Evolutionary conservation across 2,113 vertebrate genomes (phyloP).

Genomic region (Campylorhamphus procurvoides): DNA sequence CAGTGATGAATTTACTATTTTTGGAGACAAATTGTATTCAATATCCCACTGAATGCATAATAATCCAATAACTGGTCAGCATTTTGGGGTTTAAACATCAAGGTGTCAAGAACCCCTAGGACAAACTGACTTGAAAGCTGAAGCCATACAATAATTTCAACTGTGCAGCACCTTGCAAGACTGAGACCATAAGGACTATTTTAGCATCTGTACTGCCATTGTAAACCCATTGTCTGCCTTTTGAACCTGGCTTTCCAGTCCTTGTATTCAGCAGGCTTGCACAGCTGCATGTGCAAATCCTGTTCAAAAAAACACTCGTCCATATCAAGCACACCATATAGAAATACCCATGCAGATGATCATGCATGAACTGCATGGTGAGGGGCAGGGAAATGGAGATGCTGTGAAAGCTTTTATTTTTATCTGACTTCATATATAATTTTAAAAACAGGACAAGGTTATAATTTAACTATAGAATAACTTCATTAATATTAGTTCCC

Average conservation of each 20-base stretch:
- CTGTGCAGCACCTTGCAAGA: background rate
- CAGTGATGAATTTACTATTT: background rate
- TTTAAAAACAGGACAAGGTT: background rate
- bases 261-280: background rate
- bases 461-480: background rate
- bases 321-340: background rate
- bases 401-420: background rate
- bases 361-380: background rate
- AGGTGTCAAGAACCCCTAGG: background rate
- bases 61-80: background rate
- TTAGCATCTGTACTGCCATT: background rate
- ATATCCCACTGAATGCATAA: background rate
- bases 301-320: background rate
- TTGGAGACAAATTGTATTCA: background rate
- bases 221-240: background rate
- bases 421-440: background rate
- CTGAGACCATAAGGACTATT: background rate
- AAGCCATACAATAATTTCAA: background rate
- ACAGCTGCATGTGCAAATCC: background rate
- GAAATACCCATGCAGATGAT: background rate
- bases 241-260: background rate
- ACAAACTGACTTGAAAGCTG: background rate
- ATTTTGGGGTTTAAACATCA: background rate
- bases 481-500: background rate
- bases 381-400: background rate